These are phyloP conservation scores for Coturnix japonica DNA, from an alignment of 2,113 vertebrate genomes.

Conservation along the genomic window DNA sequence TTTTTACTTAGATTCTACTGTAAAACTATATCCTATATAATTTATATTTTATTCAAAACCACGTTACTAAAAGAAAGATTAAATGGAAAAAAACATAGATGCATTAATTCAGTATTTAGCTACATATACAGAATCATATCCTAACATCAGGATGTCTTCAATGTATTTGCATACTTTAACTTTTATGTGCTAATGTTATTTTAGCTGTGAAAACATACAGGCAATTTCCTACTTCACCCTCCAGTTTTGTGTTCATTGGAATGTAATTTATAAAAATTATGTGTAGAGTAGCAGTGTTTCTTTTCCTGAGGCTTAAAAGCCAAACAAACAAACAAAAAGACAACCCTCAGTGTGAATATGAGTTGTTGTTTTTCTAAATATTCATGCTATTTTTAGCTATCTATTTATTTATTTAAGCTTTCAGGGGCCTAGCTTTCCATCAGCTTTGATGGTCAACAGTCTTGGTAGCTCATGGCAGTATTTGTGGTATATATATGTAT, in stretches of 20 bases:
- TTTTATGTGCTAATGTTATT: neutral
- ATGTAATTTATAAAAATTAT: neutral
- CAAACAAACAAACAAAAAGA: neutral
- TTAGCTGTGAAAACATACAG: neutral
- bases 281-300: neutral
- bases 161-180: neutral
- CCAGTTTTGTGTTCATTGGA: neutral
- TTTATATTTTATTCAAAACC: neutral
- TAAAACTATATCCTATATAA: neutral
- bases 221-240: neutral
- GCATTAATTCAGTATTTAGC: neutral
- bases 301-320: neutral
- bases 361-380: neutral
- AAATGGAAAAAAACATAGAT: neutral
- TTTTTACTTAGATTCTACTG: neutral
- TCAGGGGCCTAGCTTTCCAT: neutral
- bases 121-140: neutral
- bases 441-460: neutral
- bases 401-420: neutral
- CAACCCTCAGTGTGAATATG: accelerated
- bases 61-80: neutral
- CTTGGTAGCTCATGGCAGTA: neutral
- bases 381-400: neutral
- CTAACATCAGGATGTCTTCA: neutral
- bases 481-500: too few relatives aligned